Evolutionary conservation across 2,797 vertebrate genomes (phyloP).

Genomic region (Cyprinella venusta): DNA sequence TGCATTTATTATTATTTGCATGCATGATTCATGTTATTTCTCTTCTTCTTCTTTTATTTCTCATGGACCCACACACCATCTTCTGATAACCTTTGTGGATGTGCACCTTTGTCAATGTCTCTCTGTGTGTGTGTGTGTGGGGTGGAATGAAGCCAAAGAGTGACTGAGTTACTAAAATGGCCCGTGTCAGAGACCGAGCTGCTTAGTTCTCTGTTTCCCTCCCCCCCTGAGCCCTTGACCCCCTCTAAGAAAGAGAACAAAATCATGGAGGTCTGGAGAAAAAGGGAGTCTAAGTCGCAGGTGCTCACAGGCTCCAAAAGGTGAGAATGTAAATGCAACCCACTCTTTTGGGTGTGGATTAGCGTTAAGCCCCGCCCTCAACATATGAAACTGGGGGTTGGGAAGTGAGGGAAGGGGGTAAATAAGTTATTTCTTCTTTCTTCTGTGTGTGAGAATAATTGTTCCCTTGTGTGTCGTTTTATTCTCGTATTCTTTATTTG

Average conservation of each 20-base stretch:
- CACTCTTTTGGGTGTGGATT: conserved; percentile 26
- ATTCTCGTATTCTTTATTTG: neutral
- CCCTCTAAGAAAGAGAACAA: conserved; percentile 86
- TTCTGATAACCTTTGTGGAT: conserved; percentile 34
- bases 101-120: conserved; percentile 21
- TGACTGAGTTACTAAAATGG: conserved; percentile 84
- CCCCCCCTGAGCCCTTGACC: conserved; percentile 77
- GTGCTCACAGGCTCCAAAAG: conserved; percentile 84
- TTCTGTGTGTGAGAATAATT: neutral
- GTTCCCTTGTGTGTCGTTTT: neutral
- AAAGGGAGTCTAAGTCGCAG: conserved; percentile 86
- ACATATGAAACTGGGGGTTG: conserved; percentile 13
- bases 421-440: neutral
- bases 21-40: conserved; percentile 42
- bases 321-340: conserved; percentile 76
- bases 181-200: conserved; percentile 82
- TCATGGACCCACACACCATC: conserved; percentile 34
- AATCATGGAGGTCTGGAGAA: conserved; percentile 94
- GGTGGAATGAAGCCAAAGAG: conserved; percentile 79
- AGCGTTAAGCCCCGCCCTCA: neutral
- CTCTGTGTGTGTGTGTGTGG: conserved; percentile 60
- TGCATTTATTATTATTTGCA: conserved; percentile 55
- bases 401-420: neutral
- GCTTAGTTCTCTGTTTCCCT: conserved; percentile 76
- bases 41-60: conserved; percentile 53